Conservation (phyloP, 2,113 vertebrate species). For the Athene cunicularia region DNA sequence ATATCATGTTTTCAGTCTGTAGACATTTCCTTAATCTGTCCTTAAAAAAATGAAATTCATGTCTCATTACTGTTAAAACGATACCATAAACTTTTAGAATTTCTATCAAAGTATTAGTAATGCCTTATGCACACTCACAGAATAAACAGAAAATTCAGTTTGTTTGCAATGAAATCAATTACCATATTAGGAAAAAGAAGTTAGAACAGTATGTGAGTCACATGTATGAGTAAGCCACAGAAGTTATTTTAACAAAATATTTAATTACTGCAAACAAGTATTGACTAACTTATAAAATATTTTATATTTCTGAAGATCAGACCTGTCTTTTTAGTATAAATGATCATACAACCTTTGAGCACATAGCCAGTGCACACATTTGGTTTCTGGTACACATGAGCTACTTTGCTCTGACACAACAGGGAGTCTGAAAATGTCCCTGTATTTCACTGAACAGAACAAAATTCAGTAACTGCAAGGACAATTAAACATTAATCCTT, state of each 20-base stretch:
- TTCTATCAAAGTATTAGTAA: neutral
- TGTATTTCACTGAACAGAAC: neutral
- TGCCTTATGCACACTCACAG: neutral
- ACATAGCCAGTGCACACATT: neutral
- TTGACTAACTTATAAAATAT: neutral
- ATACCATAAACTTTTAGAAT: neutral
- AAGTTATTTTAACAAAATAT: neutral
- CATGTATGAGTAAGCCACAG: neutral
- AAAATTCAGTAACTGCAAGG: conserved; percentile 45
- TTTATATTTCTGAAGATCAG: neutral
- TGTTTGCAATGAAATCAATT: neutral
- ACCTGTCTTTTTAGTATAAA: neutral
- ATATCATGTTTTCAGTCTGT: conserved; percentile 68
- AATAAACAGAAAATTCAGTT: neutral
- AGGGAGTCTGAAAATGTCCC: neutral
- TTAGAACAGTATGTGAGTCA: neutral
- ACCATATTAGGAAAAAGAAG: neutral
- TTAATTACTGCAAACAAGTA: neutral
- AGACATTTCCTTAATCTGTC: conserved; percentile 66
- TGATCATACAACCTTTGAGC: neutral
- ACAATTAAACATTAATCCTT: conserved; percentile 58
- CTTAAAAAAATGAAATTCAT: conserved; percentile 56
- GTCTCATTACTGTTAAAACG: conserved; percentile 29
- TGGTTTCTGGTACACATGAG: neutral
- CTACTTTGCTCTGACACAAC: neutral